Evolutionary conservation across 2,797 vertebrate genomes (phyloP).

Genomic region (Prionace glauca): DNA sequence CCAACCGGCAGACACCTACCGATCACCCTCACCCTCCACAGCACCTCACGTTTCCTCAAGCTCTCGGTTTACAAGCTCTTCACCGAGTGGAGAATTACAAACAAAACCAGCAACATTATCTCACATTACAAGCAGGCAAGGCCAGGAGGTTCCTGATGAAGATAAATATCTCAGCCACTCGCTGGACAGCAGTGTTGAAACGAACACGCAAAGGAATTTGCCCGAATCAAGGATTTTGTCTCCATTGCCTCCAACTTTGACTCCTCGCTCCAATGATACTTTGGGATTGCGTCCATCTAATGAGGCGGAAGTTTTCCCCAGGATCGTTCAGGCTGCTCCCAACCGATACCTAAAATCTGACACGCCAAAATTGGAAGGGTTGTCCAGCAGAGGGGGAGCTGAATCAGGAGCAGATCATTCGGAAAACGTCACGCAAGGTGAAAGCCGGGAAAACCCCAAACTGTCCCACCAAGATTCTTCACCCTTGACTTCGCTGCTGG

Average conservation of each 20-base stretch:
- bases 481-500: slow-evolving; percentile 48
- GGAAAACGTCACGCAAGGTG: slow-evolving; percentile 56
- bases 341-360: no score
- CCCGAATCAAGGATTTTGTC: not conserved
- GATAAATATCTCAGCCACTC: not conserved
- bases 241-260: no score
- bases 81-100: not conserved
- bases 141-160: no score
- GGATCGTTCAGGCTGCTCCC: no score
- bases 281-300: not conserved
- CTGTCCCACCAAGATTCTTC: slow-evolving; percentile 47
- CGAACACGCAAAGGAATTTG: not conserved
- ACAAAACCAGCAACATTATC: no score
- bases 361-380: not conserved
- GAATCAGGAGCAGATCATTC: slow-evolving; percentile 41
- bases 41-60: not conserved
- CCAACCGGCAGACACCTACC: slow-evolving; percentile 72
- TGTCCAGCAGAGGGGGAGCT: slow-evolving; percentile 40
- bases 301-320: not conserved
- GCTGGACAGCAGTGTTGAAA: not conserved
- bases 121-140: not conserved
- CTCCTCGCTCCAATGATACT: no score
- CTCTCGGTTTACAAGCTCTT: not conserved
- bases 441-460: slow-evolving; percentile 43
- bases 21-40: slow-evolving; percentile 51